Percentiles rank a stretch among this genome's conserved stretches.
These are phyloP conservation scores for Cantharis flavilabris DNA, from an alignment of 2,888 invertebrate species.

Conservation along the genomic window DNA sequence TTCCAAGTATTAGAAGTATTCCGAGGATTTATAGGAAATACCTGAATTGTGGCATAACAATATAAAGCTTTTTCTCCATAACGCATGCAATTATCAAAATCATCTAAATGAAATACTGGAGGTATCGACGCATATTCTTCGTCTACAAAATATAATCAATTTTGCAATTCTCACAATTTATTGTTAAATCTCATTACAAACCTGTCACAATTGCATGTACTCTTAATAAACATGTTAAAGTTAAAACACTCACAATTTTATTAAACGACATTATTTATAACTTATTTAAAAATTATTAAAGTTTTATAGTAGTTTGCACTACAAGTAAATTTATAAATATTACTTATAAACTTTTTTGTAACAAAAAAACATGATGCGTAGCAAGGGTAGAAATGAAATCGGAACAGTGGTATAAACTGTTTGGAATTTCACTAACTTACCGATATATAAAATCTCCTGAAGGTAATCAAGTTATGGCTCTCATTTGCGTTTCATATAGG, in stretches of 20 bases:
- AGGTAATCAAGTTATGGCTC: not conserved
- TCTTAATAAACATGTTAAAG: not conserved
- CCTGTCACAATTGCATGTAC: not conserved
- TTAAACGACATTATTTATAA: not conserved
- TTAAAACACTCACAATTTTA: not conserved
- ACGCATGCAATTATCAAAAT: conserved; percentile 23
- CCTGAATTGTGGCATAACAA: conserved; percentile 25
- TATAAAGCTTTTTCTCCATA: conserved; percentile 17
- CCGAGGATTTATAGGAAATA: conserved; percentile 7
- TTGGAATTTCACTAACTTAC: not conserved
- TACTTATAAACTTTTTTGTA: not conserved
- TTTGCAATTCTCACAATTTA: not conserved
- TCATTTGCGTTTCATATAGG: not conserved
- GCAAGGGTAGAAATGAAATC: not conserved
- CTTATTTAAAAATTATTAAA: not conserved
- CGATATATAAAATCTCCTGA: not conserved
- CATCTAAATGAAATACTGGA: conserved; percentile 11
- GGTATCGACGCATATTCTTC: not conserved
- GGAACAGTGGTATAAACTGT: not conserved
- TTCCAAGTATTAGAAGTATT: conserved; percentile 25
- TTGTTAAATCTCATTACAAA: not conserved
- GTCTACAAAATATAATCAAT: not conserved
- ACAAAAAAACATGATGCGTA: not conserved
- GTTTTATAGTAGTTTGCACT: not conserved
- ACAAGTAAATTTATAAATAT: not conserved